These are phyloP conservation scores for Sparus aurata DNA, from an alignment of 2,797 vertebrate genomes.

Conservation along the genomic window DNA sequence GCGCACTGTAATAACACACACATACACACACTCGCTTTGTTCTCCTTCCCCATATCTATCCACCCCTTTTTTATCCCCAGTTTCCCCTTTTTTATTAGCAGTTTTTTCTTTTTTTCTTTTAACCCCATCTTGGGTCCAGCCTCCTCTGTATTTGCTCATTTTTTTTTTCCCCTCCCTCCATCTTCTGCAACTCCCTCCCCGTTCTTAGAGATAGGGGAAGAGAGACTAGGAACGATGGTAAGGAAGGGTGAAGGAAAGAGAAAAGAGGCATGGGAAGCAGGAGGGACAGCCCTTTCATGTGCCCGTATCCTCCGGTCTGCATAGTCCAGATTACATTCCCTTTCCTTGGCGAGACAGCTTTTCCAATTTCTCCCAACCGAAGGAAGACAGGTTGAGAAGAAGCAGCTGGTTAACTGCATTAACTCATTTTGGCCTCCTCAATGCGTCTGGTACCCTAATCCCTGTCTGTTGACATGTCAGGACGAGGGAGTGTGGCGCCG, in stretches of 20 bases:
- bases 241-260: constrained; percentile 75
- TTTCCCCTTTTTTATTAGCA: constrained; percentile 36
- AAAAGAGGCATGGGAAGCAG: constrained; percentile 69
- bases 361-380: constrained; percentile 78
- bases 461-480: constrained; percentile 79
- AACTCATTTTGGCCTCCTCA: constrained; percentile 75
- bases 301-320: constrained; percentile 75
- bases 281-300: constrained; percentile 77
- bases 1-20: constrained; percentile 60
- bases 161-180: constrained; percentile 11
- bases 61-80: constrained; percentile 32
- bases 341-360: constrained; percentile 73
- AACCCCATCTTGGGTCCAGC: constrained; percentile 22
- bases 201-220: constrained; percentile 47
- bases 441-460: constrained; percentile 73
- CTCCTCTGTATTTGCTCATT: constrained; percentile 20
- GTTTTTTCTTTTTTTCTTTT: constrained; percentile 21
- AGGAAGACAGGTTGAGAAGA: constrained; percentile 77
- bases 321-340: constrained; percentile 82
- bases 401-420: constrained; percentile 79
- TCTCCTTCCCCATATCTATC: constrained; percentile 47
- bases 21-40: constrained; percentile 55
- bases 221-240: constrained; percentile 65
- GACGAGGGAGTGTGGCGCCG: constrained; percentile 65
- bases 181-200: constrained; percentile 33